Evolutionary conservation across 1,140 invertebrate genomes (phyloP).

Genomic region (Drosophila paulistorum): DNA sequence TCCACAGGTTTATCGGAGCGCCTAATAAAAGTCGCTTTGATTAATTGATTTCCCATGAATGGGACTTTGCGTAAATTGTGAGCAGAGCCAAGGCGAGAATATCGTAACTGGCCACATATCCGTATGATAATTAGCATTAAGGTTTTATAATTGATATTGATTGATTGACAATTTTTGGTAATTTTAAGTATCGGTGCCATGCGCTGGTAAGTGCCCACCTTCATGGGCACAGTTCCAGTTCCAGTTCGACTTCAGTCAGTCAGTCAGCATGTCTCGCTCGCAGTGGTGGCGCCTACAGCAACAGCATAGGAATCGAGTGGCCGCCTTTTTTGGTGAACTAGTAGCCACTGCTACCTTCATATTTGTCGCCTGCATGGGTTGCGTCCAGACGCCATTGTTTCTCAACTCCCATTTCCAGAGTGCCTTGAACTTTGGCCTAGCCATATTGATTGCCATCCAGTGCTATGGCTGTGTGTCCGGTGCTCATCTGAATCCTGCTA

Average conservation of each 20-base stretch:
- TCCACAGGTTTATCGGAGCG: constrained; percentile 38
- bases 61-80: constrained; percentile 12
- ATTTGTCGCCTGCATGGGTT: constrained; percentile 89
- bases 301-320: constrained; percentile 28
- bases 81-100: constrained; percentile 20
- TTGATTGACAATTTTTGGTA: constrained; percentile 51
- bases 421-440: constrained; percentile 69
- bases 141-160: constrained; percentile 78
- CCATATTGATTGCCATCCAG: constrained; percentile 84
- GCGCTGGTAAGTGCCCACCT: constrained; percentile 52
- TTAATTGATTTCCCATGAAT: constrained; percentile 62
- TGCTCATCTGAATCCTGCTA: constrained; percentile 94
- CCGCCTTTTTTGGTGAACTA: constrained; percentile 85
- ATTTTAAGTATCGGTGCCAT: constrained; percentile 38
- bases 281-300: constrained; percentile 24
- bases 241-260: not conserved
- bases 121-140: constrained; percentile 76
- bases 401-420: constrained; percentile 58
- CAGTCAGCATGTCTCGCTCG: not conserved
- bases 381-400: constrained; percentile 80
- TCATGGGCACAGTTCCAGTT: constrained; percentile 31
- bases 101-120: constrained; percentile 42
- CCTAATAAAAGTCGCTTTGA: constrained; percentile 45
- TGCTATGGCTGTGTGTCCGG: constrained; percentile 92
- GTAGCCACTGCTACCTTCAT: constrained; percentile 89